phyloP scores from a whole-genome alignment of 2,797 vertebrate genomes.

The Miichthys miiuy region DNA sequence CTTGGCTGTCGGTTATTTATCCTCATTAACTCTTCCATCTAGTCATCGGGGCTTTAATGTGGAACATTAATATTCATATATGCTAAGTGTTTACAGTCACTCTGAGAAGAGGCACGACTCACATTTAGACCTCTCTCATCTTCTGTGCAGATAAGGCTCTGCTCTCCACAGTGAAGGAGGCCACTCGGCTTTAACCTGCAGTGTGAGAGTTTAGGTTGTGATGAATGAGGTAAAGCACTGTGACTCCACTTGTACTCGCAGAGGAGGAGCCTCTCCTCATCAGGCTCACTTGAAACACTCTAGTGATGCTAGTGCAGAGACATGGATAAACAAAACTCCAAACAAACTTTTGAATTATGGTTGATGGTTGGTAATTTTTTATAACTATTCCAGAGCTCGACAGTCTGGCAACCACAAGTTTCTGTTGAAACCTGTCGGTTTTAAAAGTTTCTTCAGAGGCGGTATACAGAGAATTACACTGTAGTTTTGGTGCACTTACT shows the following conservation, averaged over 20 bases:
- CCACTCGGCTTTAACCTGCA: slow-evolving; percentile 53
- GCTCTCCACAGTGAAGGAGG: slow-evolving; percentile 61
- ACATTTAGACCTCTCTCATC: slow-evolving; percentile 69
- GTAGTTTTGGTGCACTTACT: background rate
- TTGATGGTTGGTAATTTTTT: background rate
- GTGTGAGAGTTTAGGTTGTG: slow-evolving; percentile 42
- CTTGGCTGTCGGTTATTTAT: slow-evolving; percentile 85
- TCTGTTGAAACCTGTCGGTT: background rate
- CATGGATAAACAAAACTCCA: slow-evolving; percentile 24
- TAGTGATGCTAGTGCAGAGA: slow-evolving; percentile 34
- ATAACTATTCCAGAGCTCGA: background rate
- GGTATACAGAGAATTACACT: background rate
- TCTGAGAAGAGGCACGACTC: slow-evolving; percentile 74
- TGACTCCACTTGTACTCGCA: slow-evolving; percentile 57
- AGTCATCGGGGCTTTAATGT: slow-evolving; percentile 78
- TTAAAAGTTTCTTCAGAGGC: slow-evolving; percentile 9
- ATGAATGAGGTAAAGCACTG: slow-evolving; percentile 52
- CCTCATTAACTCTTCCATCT: slow-evolving; percentile 86
- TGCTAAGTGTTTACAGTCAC: slow-evolving; percentile 84
- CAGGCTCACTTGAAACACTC: slow-evolving; percentile 33
- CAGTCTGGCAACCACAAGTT: too few species aligned
- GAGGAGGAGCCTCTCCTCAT: slow-evolving; percentile 51
- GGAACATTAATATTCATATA: slow-evolving; percentile 87
- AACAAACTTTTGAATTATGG: slow-evolving; percentile 8
- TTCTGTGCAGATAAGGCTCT: slow-evolving; percentile 65